Evolutionary conservation across 2,888 invertebrate species (phyloP), one percentile per base, ranked within the genome.

Genomic region (Macaria notata): DNA sequence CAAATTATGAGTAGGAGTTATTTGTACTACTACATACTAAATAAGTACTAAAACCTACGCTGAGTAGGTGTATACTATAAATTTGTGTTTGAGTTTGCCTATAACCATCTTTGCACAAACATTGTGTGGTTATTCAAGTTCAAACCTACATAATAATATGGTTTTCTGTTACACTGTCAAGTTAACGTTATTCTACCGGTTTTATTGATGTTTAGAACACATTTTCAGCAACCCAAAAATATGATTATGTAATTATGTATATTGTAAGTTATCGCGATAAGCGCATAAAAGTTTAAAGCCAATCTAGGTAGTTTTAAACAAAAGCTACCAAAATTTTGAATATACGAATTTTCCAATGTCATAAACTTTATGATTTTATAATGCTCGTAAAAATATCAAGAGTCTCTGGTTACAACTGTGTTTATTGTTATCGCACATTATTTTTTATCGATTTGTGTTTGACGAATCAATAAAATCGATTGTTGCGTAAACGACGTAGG

Each of bases 371-470:
- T 45, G 30, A 30, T 50, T 38, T 50, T 50, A 45, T 45, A 50
- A 50, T 50, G 29, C 36, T 45, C 43, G 30, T 50, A 50, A 45
- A 50, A 50, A 50, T 36, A 50, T 50, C 43, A 44, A 50, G 42
- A 50, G 36, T 50, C 38, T 43, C 33, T 29, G 44, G n/a, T 50
- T 50, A n/a, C 44, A 50, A 36, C 44, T 50, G 44, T 50, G 36
- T 50, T 50, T 50, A 45, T 44, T 50, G 50, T 50, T 50, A 6
- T 50, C 6, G 44, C 33, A 9, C 43, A 19, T 50, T 44, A 44
- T 44, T 44, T 29, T 50, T 36, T 44, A 50, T 44, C 36, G 50
- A 45, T 49, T 42, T 49, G 9, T 9, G 36, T 36, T 36, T 50
- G 44, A 50, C 9, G n/a, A 36, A 30, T 44, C 44, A 50, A 50